Base-by-base conservation (phyloP, 2,113 vertebrate species). In the Chlorodrepanis virens region DNA sequence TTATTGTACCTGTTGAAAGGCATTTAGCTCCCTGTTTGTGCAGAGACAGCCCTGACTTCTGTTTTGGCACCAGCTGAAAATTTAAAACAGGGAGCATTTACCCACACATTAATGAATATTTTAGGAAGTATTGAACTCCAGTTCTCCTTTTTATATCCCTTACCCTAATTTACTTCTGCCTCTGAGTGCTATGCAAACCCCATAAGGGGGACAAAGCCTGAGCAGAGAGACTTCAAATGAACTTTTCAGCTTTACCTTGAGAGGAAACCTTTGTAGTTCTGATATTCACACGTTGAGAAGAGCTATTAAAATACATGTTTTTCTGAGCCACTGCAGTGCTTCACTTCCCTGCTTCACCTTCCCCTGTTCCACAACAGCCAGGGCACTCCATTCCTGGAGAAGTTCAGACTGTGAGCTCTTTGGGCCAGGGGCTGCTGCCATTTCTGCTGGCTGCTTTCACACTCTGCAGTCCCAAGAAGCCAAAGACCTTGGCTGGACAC, bases 211-310 rank as follows among this genome's bases (percentile, higher is more conserved):
- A 67, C 37, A 61, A 88, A 81, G 24, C 37, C 28, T 56, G 23
- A 79, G 19, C 3, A 64, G 35, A 18, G 7, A 28, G 27, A 42
- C 54, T 86, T 79, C 65, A 67, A 37, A 68, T 23, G 56, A 53
- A 11, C 22, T 31, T 57, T 49, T 31, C 28, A 47, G 25, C 68
- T 52, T 64, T 37, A 27, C 14, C 39, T 75, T 53, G 45, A 63
- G 91, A 70, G 33, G 25, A 90, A 74, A 45, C 12, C 56, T 59
- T 80, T 69, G 40, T 12, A 3, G 45, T 75, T 90, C 59, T 10
- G 4, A 18, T 40, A 16, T 19, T 27, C 5, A 22, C 11, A 12
- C 0, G 0, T 11, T 68, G 52, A 49, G 60, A 76, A 40, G 25
- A 39, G 27, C 42, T 45, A 50, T 39, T 68, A 45, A 53, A 82